phyloP scores from a whole-genome alignment of 2,113 vertebrate genomes.

The Trinectes maculatus region DNA sequence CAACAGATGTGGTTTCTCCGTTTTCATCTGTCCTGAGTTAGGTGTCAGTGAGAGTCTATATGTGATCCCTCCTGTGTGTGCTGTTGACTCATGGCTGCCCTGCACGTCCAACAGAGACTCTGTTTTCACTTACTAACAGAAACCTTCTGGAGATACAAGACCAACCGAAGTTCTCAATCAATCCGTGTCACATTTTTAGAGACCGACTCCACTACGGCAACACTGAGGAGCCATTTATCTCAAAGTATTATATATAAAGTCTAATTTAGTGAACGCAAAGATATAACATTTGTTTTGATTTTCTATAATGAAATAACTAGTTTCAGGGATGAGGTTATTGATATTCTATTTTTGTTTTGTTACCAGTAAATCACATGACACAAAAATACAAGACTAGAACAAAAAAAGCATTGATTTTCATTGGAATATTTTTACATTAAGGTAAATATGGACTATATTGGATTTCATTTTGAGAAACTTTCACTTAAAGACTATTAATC shows the following conservation, averaged over 20 bases:
- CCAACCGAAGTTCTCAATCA: constrained; percentile 34
- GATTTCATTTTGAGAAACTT: constrained; percentile 14
- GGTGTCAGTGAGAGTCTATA: constrained; percentile 53
- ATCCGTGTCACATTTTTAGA: constrained; percentile 6
- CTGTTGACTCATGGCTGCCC: constrained; percentile 72
- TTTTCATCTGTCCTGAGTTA: constrained; percentile 78
- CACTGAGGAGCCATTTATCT: background rate
- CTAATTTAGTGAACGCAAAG: too few species aligned
- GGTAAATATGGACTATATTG: too few species aligned
- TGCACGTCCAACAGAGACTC: constrained; percentile 42
- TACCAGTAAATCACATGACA: too few species aligned
- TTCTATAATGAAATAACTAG: too few species aligned
- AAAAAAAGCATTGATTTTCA: too few species aligned
- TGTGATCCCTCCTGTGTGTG: constrained; percentile 59
- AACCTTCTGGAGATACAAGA: constrained; percentile 67
- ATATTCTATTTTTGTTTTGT: too few species aligned
- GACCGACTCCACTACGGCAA: background rate
- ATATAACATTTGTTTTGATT: too few species aligned
- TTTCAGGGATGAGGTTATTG: too few species aligned
- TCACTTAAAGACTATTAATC: constrained; percentile 3
- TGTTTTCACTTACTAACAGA: constrained; percentile 71
- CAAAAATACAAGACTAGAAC: too few species aligned
- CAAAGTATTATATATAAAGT: background rate
- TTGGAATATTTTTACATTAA: too few species aligned
- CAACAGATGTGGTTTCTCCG: constrained; percentile 46